phyloP scores from a whole-genome alignment of 2,888 invertebrate species.

The Clanis bilineata region DNA sequence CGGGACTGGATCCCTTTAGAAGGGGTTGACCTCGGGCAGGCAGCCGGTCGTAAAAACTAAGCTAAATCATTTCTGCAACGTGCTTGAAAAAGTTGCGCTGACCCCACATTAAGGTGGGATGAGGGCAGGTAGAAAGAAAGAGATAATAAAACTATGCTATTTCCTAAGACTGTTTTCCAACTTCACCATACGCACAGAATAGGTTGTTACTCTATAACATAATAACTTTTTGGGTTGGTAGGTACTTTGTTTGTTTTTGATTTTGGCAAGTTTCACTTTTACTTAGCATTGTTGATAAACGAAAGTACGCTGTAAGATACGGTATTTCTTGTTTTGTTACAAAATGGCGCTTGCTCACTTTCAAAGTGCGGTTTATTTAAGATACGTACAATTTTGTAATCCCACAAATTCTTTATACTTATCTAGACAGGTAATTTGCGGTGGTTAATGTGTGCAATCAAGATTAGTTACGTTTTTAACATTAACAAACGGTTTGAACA shows the following conservation, averaged over 20 bases:
- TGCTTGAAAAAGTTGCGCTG: too few relatives aligned
- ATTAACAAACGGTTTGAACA: background rate
- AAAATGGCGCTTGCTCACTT: slow-evolving; percentile 4
- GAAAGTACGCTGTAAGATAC: slow-evolving; percentile 47
- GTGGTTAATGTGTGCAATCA: background rate
- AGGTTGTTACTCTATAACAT: too few relatives aligned
- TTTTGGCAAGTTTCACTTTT: slow-evolving; percentile 57
- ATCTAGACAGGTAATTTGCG: background rate
- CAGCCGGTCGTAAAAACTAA: too few relatives aligned
- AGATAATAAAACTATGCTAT: too few relatives aligned
- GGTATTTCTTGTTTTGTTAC: slow-evolving; percentile 32
- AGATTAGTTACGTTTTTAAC: background rate
- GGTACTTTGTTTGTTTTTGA: slow-evolving; percentile 42
- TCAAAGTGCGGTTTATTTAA: background rate
- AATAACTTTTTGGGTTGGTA: too few relatives aligned
- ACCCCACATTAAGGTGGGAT: too few relatives aligned
- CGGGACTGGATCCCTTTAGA: too few relatives aligned
- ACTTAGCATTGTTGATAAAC: slow-evolving; percentile 34
- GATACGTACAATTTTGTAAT: background rate
- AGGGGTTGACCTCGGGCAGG: too few relatives aligned
- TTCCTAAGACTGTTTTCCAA: too few relatives aligned
- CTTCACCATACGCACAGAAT: too few relatives aligned
- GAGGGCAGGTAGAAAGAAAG: too few relatives aligned
- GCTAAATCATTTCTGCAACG: too few relatives aligned
- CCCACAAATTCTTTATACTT: background rate